Conservation (phyloP, 1,140 invertebrate species). For the Heterodera schachtii region DNA sequence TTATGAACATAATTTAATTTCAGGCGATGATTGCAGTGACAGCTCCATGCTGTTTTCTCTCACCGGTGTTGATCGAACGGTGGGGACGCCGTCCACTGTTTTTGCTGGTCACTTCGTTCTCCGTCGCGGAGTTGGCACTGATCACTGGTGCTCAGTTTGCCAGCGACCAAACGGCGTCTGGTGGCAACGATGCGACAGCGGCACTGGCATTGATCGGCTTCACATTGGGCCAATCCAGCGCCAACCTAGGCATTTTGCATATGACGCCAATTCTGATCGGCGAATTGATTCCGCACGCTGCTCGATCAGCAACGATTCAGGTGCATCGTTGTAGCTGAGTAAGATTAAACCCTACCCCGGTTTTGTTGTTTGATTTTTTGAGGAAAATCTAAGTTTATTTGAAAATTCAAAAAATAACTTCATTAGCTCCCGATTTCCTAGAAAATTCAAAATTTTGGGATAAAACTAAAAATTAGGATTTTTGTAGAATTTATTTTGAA, state of each 20-base stretch:
- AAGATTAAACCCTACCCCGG: too few relatives aligned
- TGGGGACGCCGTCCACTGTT: slow-evolving; percentile 37
- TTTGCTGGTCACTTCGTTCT: slow-evolving; percentile 26
- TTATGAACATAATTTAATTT: neutral
- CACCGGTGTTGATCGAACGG: slow-evolving; percentile 32
- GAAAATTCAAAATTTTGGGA: too few relatives aligned
- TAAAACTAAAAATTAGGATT: too few relatives aligned
- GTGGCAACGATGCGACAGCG: neutral
- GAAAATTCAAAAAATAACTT: too few relatives aligned
- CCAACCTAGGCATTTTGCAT: slow-evolving; percentile 35
- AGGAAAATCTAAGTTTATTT: too few relatives aligned
- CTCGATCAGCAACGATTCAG: slow-evolving; percentile 24
- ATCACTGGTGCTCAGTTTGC: slow-evolving; percentile 7
- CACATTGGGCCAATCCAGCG: slow-evolving; percentile 22
- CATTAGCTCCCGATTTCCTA: too few relatives aligned
- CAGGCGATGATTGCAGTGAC: slow-evolving; percentile 25
- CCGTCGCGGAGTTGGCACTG: slow-evolving; percentile 29
- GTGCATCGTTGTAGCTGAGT: neutral
- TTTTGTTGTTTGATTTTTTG: too few relatives aligned
- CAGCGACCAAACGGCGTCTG: neutral
- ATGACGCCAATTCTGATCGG: slow-evolving; percentile 37
- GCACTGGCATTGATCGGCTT: slow-evolving; percentile 30
- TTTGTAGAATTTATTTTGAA: too few relatives aligned
- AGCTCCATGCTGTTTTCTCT: slow-evolving; percentile 33
- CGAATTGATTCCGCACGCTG: slow-evolving; percentile 33